phyloP scores from a whole-genome alignment of 1,140 invertebrate genomes.

The Penaeus japonicus region DNA sequence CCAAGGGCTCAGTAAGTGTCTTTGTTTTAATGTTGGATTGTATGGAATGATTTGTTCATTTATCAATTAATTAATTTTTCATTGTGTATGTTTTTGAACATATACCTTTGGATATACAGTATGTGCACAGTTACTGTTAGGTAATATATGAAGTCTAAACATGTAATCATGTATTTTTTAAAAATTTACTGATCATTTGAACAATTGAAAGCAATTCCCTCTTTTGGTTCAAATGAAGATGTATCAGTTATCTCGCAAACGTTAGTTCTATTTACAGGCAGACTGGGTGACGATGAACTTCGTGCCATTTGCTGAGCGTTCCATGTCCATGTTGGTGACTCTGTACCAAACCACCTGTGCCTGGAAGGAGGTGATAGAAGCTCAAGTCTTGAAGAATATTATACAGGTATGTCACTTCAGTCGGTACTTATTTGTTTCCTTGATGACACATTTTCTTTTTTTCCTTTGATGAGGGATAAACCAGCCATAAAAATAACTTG shows the following conservation, averaged over 20 bases:
- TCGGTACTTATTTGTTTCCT: constrained; percentile 24
- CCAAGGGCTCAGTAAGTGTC: constrained; percentile 48
- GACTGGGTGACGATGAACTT: constrained; percentile 88
- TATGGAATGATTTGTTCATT: background rate
- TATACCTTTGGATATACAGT: no score
- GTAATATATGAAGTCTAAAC: no score
- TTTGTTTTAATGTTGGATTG: background rate
- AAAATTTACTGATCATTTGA: no score
- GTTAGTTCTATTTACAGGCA: constrained; percentile 63
- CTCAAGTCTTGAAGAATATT: constrained; percentile 79
- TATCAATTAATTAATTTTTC: no score
- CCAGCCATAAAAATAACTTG: no score
- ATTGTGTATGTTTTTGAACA: no score
- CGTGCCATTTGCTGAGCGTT: constrained; percentile 87
- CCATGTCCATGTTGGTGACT: constrained; percentile 80
- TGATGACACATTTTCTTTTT: background rate
- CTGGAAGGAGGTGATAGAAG: constrained; percentile 77
- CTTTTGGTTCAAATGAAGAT: no score
- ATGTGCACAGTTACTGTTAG: no score
- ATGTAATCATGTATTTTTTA: no score
- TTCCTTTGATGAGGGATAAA: no score
- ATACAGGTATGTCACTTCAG: constrained; percentile 68
- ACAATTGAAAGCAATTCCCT: no score
- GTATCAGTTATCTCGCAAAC: no score
- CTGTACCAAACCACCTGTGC: constrained; percentile 84